Evolutionary conservation across 2,888 invertebrate species (phyloP).

Genomic region (Trimorus sp.): DNA sequence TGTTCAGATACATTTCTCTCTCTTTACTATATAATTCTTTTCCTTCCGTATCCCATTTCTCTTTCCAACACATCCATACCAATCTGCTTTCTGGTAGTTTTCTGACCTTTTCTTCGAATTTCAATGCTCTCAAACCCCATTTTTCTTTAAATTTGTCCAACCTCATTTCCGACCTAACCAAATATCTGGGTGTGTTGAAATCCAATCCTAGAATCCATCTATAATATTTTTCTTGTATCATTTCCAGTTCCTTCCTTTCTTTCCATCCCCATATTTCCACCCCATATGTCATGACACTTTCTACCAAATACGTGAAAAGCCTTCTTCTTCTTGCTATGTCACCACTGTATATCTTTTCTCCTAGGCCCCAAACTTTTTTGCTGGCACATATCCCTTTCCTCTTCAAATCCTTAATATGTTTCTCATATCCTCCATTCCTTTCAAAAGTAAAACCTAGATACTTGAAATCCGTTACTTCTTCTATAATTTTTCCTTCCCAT

Average conservation of each 20-base stretch:
- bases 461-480: too few species aligned
- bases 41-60: not conserved
- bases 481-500: too few species aligned
- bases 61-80: slow-evolving; percentile 14
- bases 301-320: slow-evolving; percentile 18
- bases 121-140: slow-evolving; percentile 1
- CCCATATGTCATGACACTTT: too few species aligned
- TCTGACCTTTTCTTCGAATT: slow-evolving; percentile 22
- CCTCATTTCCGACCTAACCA: slow-evolving; percentile 1
- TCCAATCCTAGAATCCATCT: slow-evolving; percentile 39
- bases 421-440: too few species aligned
- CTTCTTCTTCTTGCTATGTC: slow-evolving; percentile 34
- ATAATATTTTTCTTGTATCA: slow-evolving; percentile 15
- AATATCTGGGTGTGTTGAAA: slow-evolving; percentile 32
- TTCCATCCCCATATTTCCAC: slow-evolving; percentile 6
- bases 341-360: too few species aligned
- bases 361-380: slow-evolving; percentile 14
- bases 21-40: slow-evolving; percentile 6
- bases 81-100: not conserved
- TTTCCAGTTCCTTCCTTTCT: slow-evolving; percentile 32
- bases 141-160: slow-evolving; percentile 16
- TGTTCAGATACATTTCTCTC: slow-evolving; percentile 10
- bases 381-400: slow-evolving; percentile 29
- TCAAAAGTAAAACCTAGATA: too few species aligned
- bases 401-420: too few species aligned